These are phyloP conservation scores for Nephrotoma appendiculata DNA, from an alignment of 2,888 invertebrate genomes.

Conservation along the genomic window DNA sequence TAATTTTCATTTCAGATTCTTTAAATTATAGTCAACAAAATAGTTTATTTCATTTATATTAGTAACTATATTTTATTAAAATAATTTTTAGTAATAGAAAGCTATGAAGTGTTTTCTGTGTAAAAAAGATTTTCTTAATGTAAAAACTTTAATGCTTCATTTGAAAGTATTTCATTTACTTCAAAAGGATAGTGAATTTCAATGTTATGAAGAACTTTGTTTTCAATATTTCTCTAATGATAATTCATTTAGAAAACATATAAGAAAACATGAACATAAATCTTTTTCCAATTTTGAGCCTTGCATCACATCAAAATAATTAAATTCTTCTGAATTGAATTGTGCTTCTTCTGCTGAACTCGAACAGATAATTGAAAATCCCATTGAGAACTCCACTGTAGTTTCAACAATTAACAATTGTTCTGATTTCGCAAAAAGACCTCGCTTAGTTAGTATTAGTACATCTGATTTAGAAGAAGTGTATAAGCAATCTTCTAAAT, in stretches of 20 bases:
- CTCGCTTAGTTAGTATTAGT: background rate
- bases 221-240: background rate
- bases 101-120: background rate
- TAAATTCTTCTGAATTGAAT: background rate
- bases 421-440: background rate
- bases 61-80: background rate
- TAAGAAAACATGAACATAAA: background rate
- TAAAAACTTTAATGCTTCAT: conserved; percentile 1
- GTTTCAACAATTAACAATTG: background rate
- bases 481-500: background rate
- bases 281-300: background rate
- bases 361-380: background rate
- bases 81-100: background rate
- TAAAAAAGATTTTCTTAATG: background rate
- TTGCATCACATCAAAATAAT: background rate
- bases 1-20: background rate
- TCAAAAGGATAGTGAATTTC: background rate
- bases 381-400: background rate
- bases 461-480: conserved; percentile 1
- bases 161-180: conserved; percentile 2
- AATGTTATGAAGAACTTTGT: background rate
- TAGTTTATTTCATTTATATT: background rate
- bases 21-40: background rate
- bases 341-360: background rate
- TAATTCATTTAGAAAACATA: background rate